Evolutionary conservation across 2,113 vertebrate species (phyloP).

Genomic region (Burhinus oedicnemus): DNA sequence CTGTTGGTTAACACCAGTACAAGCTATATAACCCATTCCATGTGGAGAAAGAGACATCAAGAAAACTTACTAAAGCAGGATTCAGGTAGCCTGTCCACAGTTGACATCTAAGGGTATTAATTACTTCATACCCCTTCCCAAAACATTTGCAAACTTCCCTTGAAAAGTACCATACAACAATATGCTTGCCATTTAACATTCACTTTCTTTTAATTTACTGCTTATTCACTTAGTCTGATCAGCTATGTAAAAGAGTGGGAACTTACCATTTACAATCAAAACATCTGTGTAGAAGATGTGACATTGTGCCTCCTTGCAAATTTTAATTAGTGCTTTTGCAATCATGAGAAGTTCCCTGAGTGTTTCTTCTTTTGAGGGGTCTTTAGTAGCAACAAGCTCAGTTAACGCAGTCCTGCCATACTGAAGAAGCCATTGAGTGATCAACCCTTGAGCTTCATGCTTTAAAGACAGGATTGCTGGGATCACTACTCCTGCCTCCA

Average conservation of each 20-base stretch:
- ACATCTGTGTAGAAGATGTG: slow-evolving; percentile 84
- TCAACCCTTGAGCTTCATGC: slow-evolving; percentile 72
- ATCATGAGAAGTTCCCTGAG: slow-evolving; percentile 75
- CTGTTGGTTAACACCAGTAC: slow-evolving; percentile 45
- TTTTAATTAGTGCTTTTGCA: slow-evolving; percentile 76
- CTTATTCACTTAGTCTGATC: background rate
- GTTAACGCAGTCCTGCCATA: slow-evolving; percentile 75
- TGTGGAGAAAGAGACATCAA: background rate
- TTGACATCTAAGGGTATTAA: background rate
- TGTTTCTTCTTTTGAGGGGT: slow-evolving; percentile 56
- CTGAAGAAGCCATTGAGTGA: slow-evolving; percentile 85
- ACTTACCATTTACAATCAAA: slow-evolving; percentile 82
- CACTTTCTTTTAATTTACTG: background rate
- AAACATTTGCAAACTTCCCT: background rate
- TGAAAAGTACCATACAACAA: background rate
- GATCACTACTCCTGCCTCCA: slow-evolving; percentile 72
- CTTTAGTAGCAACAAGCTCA: slow-evolving; percentile 34
- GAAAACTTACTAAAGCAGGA: background rate
- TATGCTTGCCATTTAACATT: background rate
- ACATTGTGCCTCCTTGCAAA: slow-evolving; percentile 72
- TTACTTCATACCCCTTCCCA: background rate
- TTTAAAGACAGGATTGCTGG: slow-evolving; percentile 85
- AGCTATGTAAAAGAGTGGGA: background rate
- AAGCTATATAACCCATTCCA: background rate
- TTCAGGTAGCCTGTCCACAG: background rate